phyloP scores from a whole-genome alignment of 2,888 invertebrate species.

The Acanthosoma haemorrhoidale region DNA sequence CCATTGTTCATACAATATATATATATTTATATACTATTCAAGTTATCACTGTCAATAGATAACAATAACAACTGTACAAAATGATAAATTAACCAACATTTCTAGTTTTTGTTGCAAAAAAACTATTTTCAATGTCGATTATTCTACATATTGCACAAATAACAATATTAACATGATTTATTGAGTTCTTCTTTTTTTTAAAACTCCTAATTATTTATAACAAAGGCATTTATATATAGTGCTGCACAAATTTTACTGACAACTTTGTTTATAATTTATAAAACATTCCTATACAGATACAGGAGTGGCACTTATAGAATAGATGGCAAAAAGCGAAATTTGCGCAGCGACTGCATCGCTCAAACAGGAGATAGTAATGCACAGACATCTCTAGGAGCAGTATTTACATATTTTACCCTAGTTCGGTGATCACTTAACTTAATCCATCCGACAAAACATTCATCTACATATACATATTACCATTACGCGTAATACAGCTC shows the following conservation, averaged over 20 bases:
- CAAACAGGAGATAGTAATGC: slow-evolving; percentile 6
- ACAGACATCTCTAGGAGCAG: background rate
- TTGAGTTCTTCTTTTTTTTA: background rate
- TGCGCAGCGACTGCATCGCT: slow-evolving; percentile 13
- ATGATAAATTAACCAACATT: slow-evolving; percentile 14
- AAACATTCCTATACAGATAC: slow-evolving; percentile 16
- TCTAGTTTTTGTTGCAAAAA: background rate
- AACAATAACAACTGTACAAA: slow-evolving; percentile 29
- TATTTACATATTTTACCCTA: background rate
- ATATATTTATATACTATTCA: slow-evolving; percentile 23
- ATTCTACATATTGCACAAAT: slow-evolving; percentile 15
- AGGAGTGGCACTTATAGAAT: slow-evolving; percentile 24
- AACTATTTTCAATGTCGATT: slow-evolving; percentile 6
- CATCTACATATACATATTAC: background rate
- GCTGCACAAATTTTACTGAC: slow-evolving; percentile 19
- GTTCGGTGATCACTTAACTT: background rate
- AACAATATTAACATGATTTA: slow-evolving; percentile 15
- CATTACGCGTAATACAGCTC: slow-evolving; percentile 10
- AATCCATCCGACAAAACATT: background rate
- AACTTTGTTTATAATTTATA: slow-evolving; percentile 10
- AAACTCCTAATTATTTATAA: background rate
- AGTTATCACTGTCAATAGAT: slow-evolving; percentile 17
- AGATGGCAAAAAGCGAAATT: slow-evolving; percentile 21
- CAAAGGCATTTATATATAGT: slow-evolving; percentile 22
- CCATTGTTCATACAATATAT: background rate